Evolutionary conservation across 37 sponge, comb jelly and placozoan species (phyloP), one percentile per base, ranked within the genome.

Genomic region (Ephydatia muelleri): DNA sequence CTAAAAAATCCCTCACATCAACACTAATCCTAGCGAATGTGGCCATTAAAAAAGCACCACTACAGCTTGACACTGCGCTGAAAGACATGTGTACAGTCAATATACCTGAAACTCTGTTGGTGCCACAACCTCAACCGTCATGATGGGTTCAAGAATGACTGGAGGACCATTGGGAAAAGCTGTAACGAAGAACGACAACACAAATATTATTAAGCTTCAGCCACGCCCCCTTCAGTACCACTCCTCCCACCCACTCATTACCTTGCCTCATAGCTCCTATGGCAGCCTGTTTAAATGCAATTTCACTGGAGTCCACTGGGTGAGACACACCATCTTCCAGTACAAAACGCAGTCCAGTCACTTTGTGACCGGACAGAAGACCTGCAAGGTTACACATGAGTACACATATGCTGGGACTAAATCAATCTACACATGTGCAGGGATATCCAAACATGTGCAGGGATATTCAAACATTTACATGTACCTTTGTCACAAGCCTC

Each of bases 261-360:
- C 86, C 39, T 70, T 49, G 28, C 65, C 90, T 85, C 70, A 96
- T 66, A 27, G 98, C 98, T 48, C 96, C 92, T 40, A 84, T 85
- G 47, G 88, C 89, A 21, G 98, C 98, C 67, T 80, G 49, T 33
- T 81, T 84, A 83, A 97, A 97, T 28, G 98, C 91, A 31, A 83
- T 70, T 49, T 97, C 98, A 77, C 94, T 97, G 49, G 96, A 95
- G 90, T 97, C 98, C 29, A 97, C 98, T 64, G 84, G 37, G 57
- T 97, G 98, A n/a, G 94, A 71, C 65, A 75, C 89, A 0, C 99
- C 99, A 84, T 97, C 99, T 77, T 90, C 86, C 49, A 99, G 81
- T 28, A 91, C 80, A 91, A 99, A 93, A 21, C 82, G 72, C 16
- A 99, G 69, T 22, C 99, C 99, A 3, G 79, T 75, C 5, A 97